phyloP scores from a whole-genome alignment of 2,113 vertebrate genomes.

The Bufo gargarizans region DNA sequence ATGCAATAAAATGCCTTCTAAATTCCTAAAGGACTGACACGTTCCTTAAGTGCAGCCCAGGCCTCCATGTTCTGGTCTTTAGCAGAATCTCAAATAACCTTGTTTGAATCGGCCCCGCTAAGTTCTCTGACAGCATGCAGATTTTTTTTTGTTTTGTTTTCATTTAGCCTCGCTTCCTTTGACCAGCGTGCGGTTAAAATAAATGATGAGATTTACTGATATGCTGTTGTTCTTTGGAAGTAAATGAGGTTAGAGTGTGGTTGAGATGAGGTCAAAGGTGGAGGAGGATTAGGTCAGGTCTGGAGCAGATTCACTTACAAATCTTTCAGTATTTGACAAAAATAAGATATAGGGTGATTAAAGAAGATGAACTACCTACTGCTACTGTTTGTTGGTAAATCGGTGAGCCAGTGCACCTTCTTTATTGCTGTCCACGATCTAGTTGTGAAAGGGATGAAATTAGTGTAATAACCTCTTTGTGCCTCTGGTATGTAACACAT shows the following conservation, averaged over 20 bases:
- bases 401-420: background rate
- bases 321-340: slow-evolving; percentile 3
- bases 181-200: background rate
- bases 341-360: background rate
- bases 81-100: slow-evolving; percentile 50
- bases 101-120: slow-evolving; percentile 35
- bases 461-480: background rate
- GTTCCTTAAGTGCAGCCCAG: slow-evolving; percentile 50
- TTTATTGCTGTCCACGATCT: background rate
- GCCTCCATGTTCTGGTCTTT: slow-evolving; percentile 46
- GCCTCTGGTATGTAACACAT: background rate
- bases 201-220: slow-evolving; percentile 23
- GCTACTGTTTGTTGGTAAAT: background rate
- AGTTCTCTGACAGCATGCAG: slow-evolving; percentile 21
- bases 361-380: background rate
- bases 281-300: background rate
- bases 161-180: slow-evolving; percentile 1
- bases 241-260: slow-evolving; percentile 26
- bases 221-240: slow-evolving; percentile 11
- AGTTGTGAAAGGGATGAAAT: background rate
- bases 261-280: slow-evolving; percentile 22
- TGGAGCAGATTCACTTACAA: background rate
- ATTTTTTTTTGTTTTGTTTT: slow-evolving; percentile 30
- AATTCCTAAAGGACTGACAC: slow-evolving; percentile 53
- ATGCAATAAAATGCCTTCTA: slow-evolving; percentile 53